Evolutionary conservation across 2,797 vertebrate species (phyloP), one percentile per base, ranked within the genome.

Genomic region (Hipposideros larvatus): DNA sequence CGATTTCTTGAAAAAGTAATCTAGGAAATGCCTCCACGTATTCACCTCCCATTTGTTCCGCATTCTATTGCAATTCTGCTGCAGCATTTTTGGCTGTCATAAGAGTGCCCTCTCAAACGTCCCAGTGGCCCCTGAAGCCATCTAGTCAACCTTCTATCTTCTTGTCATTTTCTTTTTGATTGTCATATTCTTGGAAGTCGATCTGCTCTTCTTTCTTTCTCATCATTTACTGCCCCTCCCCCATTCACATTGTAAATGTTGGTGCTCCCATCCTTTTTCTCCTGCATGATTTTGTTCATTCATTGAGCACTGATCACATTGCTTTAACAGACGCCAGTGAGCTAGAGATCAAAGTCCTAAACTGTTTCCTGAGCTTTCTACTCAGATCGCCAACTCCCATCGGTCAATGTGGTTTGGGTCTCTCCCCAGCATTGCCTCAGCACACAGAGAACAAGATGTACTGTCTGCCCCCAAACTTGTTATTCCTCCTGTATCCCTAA

Each of bases 361-460:
- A 70, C 53, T 68, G 18, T 90, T 80, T 80, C 55, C 65, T 91
- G 61, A 96, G n/a, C 59, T 94, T 87, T 80, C 18, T 65, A 16
- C 31, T 73, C 61, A 74, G 85, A 43, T 90, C 57, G 31, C 78
- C 73, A 78, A 7, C 41, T 94, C 71, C 16, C 8, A 10, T 71
- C 80, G 65, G 84, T 85, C 68, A 46, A 0, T 15, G 77, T 86
- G 79, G 61, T 37, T 41, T 90, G 21, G 48, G 41, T 59, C 34
- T 79, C 43, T 51, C 80, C 55, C 75, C 63, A 7, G 4, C 41
- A 4, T 14, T 55, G 16, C 22, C 7, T 85, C 21, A 26, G 77
- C 78, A 21, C 8, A 19, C 28, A 61, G 48, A 83, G 21, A 80
- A 18, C 26, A 85, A 57, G 51, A 11, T 57, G 14, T 83, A n/a